These are phyloP conservation scores for Melanotus villosus DNA, from an alignment of 2,888 invertebrate species.

Conservation along the genomic window DNA sequence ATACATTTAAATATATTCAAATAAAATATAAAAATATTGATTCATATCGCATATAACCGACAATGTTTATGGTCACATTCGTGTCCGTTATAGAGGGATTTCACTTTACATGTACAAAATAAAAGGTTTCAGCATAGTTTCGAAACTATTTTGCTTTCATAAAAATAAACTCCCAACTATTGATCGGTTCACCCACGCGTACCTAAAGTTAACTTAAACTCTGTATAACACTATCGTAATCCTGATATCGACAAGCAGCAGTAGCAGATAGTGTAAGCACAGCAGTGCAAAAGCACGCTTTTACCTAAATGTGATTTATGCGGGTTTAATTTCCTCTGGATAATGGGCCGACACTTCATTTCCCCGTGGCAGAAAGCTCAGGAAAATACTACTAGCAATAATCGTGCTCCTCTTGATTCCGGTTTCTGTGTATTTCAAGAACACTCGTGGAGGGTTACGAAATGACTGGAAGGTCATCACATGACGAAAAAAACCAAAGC, in stretches of 20 bases:
- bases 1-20: no score
- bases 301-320: slow-evolving; percentile 52
- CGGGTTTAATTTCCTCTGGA: slow-evolving; percentile 55
- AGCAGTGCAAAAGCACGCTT: slow-evolving; percentile 36
- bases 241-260: neutral
- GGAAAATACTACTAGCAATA: slow-evolving; percentile 41
- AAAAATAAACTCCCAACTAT: no score
- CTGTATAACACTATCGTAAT: neutral
- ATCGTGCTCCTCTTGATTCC: slow-evolving; percentile 24
- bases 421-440: slow-evolving; percentile 19
- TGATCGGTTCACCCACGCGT: no score
- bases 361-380: slow-evolving; percentile 49
- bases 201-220: no score
- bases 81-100: no score
- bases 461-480: neutral
- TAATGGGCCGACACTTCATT: slow-evolving; percentile 55
- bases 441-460: neutral
- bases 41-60: no score
- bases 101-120: no score
- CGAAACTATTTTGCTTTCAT: no score
- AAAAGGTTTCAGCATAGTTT: no score
- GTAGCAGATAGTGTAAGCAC: slow-evolving; percentile 41
- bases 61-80: no score
- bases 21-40: no score
- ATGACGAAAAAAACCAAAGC: neutral